Base-by-base conservation (phyloP, 2,888 invertebrate genomes). In the Apeira syringaria region DNA sequence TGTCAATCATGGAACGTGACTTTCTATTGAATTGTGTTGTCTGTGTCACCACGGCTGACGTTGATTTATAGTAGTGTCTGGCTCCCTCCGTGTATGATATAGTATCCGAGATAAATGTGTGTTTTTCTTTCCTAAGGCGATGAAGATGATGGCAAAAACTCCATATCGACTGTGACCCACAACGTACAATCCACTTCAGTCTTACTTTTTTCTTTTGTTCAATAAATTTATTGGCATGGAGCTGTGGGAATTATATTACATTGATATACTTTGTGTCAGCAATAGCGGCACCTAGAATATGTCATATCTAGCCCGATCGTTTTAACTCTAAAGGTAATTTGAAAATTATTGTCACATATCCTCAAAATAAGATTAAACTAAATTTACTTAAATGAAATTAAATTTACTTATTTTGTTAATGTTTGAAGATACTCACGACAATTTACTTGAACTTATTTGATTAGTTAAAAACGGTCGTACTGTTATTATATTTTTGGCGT, bases 91-190 rank as follows among this genome's bases (percentile, higher is more conserved):
- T 53, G 27, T 39, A 36, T 34, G 52, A 53, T 54, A 36, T 36
- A 18, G 28, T 30, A 42, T 30, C 54, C 64, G 58, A 58, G 49
- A 73, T 80, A 80, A 74, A 81, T 50, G 58, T 74, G 69, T 78
- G 68, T 61, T 75, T 85, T 84, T 85, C 74, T 86, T 81, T 77
- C 78, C 75, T 67, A 79, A 84, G 82, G 83, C 62, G 53, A 55
- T 32, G 68, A 68, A 69, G 71, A 73, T 59, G 70, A 64, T 51
- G 61, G 61, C 45, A 52, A 2, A 53, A 50, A 59, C 57, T 51
- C 46, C 50, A 61, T 39, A 52, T 52, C 60, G 50, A 50, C 56
- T 44, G 11, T 11, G 27, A 1, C 18, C 18, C n/a, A 44, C 59
- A 51, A 55, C 52, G 50, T 60, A 53, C 38, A 15, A 25, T 35